Evolutionary conservation across 2,888 invertebrate genomes (phyloP).

Genomic region (Hirtodrosophila cameraria): DNA sequence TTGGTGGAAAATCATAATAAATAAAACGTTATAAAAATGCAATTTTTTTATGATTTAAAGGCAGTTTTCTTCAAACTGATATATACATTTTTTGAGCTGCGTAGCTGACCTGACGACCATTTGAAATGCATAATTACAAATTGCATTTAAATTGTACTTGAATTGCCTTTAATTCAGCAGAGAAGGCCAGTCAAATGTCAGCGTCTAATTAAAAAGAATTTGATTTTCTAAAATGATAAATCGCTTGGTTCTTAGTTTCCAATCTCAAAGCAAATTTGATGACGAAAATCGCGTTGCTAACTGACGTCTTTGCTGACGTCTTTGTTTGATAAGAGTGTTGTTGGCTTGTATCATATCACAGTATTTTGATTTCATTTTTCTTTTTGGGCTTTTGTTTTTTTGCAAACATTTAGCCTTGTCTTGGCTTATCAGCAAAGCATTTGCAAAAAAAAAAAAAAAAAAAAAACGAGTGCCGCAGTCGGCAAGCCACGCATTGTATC

Average conservation of each 20-base stretch:
- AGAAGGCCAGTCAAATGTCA: constrained; percentile 35
- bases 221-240: constrained; percentile 51
- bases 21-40: too few species aligned
- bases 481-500: constrained; percentile 5
- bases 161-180: constrained; percentile 34
- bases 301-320: constrained; percentile 43
- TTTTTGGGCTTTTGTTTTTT: constrained; percentile 21
- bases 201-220: constrained; percentile 65
- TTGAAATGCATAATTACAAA: constrained; percentile 65
- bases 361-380: background rate
- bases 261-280: constrained; percentile 22
- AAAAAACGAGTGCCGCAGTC: constrained; percentile 67
- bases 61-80: too few species aligned
- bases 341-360: constrained; percentile 6
- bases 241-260: constrained; percentile 1
- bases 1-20: too few species aligned
- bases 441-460: too few species aligned
- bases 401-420: constrained; percentile 53
- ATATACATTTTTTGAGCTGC: constrained; percentile 1
- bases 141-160: constrained; percentile 62
- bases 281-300: constrained; percentile 32
- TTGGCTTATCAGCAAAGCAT: constrained; percentile 56
- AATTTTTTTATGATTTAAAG: too few species aligned
- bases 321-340: constrained; percentile 34
- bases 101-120: constrained; percentile 5